Evolutionary conservation across 1,140 invertebrate species (phyloP).

Genomic region (Thaumetopoea pityocampa): DNA sequence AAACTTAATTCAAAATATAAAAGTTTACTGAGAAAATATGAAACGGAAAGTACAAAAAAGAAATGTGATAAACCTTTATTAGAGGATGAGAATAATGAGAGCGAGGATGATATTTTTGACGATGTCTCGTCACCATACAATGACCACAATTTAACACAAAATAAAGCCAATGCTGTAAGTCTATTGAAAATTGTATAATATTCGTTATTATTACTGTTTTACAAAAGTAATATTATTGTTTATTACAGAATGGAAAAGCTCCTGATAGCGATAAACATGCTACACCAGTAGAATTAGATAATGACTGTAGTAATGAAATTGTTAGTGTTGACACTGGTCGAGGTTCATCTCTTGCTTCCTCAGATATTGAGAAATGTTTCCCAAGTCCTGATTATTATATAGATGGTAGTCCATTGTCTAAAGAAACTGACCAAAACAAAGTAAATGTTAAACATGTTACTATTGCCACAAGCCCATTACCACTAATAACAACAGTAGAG

Average conservation of each 20-base stretch:
- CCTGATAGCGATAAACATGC: background rate
- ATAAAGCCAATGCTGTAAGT: too few species aligned
- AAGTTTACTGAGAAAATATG: slow-evolving; percentile 36
- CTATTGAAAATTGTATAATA: too few species aligned
- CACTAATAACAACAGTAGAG: background rate
- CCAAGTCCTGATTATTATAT: slow-evolving; percentile 46
- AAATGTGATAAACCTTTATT: too few species aligned
- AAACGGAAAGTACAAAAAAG: slow-evolving; percentile 19
- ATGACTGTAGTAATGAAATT: slow-evolving; percentile 39
- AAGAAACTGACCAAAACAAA: slow-evolving; percentile 15
- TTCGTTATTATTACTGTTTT: too few species aligned
- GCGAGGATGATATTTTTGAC: slow-evolving; percentile 26
- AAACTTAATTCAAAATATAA: slow-evolving; percentile 30
- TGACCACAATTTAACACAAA: background rate
- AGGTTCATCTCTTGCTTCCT: slow-evolving; percentile 49
- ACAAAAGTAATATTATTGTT: too few species aligned
- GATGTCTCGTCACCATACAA: slow-evolving; percentile 21
- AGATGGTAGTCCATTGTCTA: slow-evolving; percentile 24
- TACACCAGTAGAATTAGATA: slow-evolving; percentile 3
- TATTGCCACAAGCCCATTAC: slow-evolving; percentile 36
- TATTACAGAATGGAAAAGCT: background rate
- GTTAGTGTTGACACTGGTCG: slow-evolving; percentile 36
- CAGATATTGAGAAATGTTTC: slow-evolving; percentile 51
- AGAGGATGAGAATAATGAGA: slow-evolving; percentile 3
- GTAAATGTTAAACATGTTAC: slow-evolving; percentile 21